Evolutionary conservation across 1,140 invertebrate species (phyloP), one percentile per base, ranked within the genome.

Genomic region (Rhopalosiphum maidis): DNA sequence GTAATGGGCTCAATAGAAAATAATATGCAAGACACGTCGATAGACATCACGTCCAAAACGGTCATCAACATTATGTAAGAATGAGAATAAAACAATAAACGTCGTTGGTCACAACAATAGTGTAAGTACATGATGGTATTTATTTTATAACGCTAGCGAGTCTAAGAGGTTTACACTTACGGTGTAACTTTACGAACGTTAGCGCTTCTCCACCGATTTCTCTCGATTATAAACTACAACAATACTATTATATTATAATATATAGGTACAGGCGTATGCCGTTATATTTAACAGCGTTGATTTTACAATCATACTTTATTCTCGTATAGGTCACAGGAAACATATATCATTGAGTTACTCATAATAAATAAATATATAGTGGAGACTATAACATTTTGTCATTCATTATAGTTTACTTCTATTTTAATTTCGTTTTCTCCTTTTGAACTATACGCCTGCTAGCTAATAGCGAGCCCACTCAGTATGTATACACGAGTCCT

Each of bases 201-300:
- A n/a, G 30, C 60, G 30, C 60, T 77, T 77, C 37, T 85, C 22
- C 37, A 9, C 23, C 83, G 83, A 85, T 85, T 85, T 85, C 23
- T 85, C 35, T 41, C 83, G 83, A 85, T 85, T 85, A 41, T 85
- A 85, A 43, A 85, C 30, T 43, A 85, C 83, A 85, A 37, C 83
- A 85, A 37, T 37, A 85, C 41, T 85, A 43, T 85, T 41, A 85
- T 43, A 41, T 21, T 41, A 60, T 68, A 68, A n/a, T 18, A 15
- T 60, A 30, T 8, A 60, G 1, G 60, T 18, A 77, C n/a, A n/a
- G 60, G 30, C 60, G 60, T 77, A n/a, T 77, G 30, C 60, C 60
- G n/a, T 77, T 68, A n/a, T 77, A 18, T 3, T 15, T 77, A 51
- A 35, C 15, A 77, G 30, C 30, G 60, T 77, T 77, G n/a, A 77